These are phyloP conservation scores for Rhorus exstirpatorius DNA, from an alignment of 2,888 invertebrate species.

Conservation along the genomic window DNA sequence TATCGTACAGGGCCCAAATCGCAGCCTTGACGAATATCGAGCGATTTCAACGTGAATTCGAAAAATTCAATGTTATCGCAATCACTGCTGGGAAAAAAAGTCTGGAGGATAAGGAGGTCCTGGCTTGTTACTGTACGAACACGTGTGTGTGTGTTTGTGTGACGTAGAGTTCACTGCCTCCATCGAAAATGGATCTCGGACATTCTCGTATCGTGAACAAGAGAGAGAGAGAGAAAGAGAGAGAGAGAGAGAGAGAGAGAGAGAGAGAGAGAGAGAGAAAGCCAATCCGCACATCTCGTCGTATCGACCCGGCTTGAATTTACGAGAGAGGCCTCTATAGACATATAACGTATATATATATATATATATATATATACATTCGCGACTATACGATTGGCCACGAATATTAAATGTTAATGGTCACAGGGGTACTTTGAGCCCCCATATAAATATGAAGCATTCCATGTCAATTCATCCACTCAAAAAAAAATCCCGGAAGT, in stretches of 20 bases:
- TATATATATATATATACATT: constrained; percentile 19
- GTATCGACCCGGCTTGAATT: constrained; percentile 78
- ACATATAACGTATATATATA: too few species aligned
- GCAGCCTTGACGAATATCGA: constrained; percentile 31
- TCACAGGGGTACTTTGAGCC: constrained; percentile 39
- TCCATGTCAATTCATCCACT: too few species aligned
- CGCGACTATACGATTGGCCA: constrained; percentile 52
- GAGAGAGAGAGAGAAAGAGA: constrained; percentile 66
- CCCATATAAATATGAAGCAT: neutral
- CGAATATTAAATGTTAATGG: constrained; percentile 66
- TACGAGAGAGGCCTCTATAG: constrained; percentile 70
- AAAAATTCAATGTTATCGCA: constrained; percentile 31
- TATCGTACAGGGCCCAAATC: neutral
- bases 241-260: constrained; percentile 78
- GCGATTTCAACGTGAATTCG: constrained; percentile 11
- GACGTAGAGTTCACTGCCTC: constrained; percentile 12
- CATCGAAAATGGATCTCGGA: constrained; percentile 57
- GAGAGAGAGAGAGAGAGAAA: constrained; percentile 76
- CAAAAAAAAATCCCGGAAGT: neutral
- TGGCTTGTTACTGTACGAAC: neutral
- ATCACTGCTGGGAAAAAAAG: constrained; percentile 1
- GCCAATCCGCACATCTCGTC: constrained; percentile 74
- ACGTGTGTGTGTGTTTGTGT: neutral
- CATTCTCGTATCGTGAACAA: constrained; percentile 45
- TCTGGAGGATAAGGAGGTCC: constrained; percentile 1